Base-by-base conservation (phyloP, 2,797 vertebrate genomes). In the Myotis planiceps region DNA sequence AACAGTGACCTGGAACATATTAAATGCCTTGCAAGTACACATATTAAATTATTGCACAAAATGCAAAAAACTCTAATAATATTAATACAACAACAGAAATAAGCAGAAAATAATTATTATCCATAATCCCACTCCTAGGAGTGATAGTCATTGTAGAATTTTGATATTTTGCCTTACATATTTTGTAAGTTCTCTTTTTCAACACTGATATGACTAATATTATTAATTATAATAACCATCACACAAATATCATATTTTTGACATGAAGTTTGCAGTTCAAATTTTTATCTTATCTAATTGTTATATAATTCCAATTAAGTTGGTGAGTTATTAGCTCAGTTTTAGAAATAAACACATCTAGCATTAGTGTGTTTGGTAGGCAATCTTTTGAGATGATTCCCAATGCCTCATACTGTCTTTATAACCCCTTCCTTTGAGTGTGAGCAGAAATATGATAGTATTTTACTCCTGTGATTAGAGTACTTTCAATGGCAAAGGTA, bases 11-110 rank as follows among this genome's bases (percentile, higher is more conserved):
- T 90, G 51, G 25, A 4, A 74, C 1, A 71, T 78, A 60, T 45
- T 27, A 93, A 85, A 45, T 88, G 4, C 12, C 39, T 82, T 85
- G 14, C 25, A 85, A 85, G 13, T 74, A 32, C 74, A 60, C 55
- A 29, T 23, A 60, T 60, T 29, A 60, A 16, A 87, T 86, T 94
- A 79, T 15, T 88, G 16, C 21, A 88, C 47, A 47, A 84, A 94
- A 69, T 42, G 23, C 18, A 45, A 63, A 82, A 86, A 7, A 74
- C 18, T 72, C 0, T 65, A 65, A 58, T 88, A 89, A 76, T 60
- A 55, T 60, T 53, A 89, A 63, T 68, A 25, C 6, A 51, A 75
- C 65, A 45, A 76, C 68, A 79, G 29, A 87, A 27, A 95, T 71
- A 90, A 65, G 9, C 13, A 79, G n/a, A 81, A 34, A 83, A 78